A percentile compares a stretch with the other conserved stretches of the same genome.
These are phyloP conservation scores for Rhagium mordax DNA, from an alignment of 2,888 invertebrate species.

Conservation along the genomic window DNA sequence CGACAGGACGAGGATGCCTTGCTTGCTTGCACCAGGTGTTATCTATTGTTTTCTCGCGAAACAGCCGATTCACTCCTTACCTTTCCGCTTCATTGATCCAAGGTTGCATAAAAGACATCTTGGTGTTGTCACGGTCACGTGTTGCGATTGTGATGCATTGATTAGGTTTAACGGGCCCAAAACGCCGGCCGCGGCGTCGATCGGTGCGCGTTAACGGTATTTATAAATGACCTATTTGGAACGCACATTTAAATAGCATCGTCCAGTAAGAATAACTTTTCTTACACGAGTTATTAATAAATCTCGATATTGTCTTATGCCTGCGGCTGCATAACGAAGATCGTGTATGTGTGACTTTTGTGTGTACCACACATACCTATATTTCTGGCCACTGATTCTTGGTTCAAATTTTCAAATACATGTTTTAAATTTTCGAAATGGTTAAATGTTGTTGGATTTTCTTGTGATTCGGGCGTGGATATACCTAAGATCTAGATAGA, in stretches of 20 bases:
- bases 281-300: not conserved
- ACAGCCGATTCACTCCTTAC: not conserved
- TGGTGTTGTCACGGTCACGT: not conserved
- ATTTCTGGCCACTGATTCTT: too few relatives aligned
- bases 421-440: too few relatives aligned
- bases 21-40: not conserved
- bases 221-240: not conserved
- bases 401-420: too few relatives aligned
- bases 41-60: conserved; percentile 7
- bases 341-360: too few relatives aligned
- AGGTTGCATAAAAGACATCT: not conserved
- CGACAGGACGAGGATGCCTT: not conserved
- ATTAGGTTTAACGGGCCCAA: not conserved
- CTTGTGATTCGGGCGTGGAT: too few relatives aligned
- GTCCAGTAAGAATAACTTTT: not conserved
- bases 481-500: too few relatives aligned
- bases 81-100: not conserved
- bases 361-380: too few relatives aligned
- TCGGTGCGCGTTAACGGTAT: not conserved
- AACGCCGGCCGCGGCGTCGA: not conserved
- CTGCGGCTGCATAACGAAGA: too few relatives aligned
- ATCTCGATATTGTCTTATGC: too few relatives aligned
- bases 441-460: too few relatives aligned
- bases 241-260: not conserved
- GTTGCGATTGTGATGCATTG: not conserved